A percentile compares a stretch with the other conserved stretches of the same genome.
Conservation (phyloP, 2,797 vertebrate species). For the Sylvilagus floridanus region DNA sequence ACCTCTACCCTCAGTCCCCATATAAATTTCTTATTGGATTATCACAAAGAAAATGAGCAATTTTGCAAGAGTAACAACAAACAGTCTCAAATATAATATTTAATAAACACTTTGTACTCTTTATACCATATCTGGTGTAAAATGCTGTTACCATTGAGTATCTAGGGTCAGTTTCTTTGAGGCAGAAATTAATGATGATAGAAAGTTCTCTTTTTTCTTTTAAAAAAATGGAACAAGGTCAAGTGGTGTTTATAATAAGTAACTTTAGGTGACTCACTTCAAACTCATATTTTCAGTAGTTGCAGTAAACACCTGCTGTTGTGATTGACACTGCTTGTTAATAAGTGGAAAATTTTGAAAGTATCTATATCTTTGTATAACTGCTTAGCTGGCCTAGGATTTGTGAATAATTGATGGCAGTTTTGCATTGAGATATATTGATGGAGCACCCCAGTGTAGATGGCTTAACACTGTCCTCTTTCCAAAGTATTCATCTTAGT, state of each 20-base stretch:
- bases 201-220: neutral
- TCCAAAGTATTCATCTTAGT: conserved; percentile 84
- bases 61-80: conserved; percentile 4
- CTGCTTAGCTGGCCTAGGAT: conserved; percentile 86
- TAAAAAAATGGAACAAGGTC: conserved; percentile 13
- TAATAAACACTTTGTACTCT: conserved; percentile 53
- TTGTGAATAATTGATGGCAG: conserved; percentile 89
- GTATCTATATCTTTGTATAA: conserved; percentile 82
- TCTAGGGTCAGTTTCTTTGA: conserved; percentile 56
- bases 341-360: conserved; percentile 84
- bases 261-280: conserved; percentile 59
- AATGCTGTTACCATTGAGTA: conserved; percentile 26
- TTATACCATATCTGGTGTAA: conserved; percentile 45
- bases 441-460: conserved; percentile 79
- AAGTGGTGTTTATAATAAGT: conserved; percentile 55
- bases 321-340: conserved; percentile 79
- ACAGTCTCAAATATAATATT: neutral
- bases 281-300: conserved; percentile 41
- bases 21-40: neutral
- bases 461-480: conserved; percentile 84
- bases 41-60: neutral
- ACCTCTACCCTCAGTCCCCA: neutral
- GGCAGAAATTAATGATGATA: conserved; percentile 50
- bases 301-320: conserved; percentile 63
- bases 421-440: conserved; percentile 85